phyloP scores from a whole-genome alignment of 2,113 vertebrate species.

The Scophthalmus maximus region DNA sequence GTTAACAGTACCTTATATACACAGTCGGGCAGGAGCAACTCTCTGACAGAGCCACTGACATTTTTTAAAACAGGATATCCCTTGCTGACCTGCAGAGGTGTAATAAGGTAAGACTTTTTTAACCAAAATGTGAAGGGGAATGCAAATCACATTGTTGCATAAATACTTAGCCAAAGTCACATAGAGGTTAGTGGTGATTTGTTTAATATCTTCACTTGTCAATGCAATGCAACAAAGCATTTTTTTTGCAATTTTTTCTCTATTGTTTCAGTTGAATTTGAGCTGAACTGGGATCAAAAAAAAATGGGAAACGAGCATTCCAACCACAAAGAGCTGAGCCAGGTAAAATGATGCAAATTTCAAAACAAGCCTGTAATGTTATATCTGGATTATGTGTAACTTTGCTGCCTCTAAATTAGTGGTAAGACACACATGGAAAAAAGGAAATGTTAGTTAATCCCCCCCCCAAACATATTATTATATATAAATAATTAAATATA shows the following conservation, averaged over 20 bases:
- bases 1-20: conserved; percentile 24
- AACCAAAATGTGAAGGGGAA: background rate
- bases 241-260: background rate
- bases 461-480: too few relatives aligned
- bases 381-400: background rate
- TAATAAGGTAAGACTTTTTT: conserved; percentile 49
- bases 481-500: too few relatives aligned
- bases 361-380: background rate
- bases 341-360: conserved; percentile 58
- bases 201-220: background rate
- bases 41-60: background rate
- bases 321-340: conserved; percentile 7
- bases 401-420: background rate
- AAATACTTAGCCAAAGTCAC: too few relatives aligned
- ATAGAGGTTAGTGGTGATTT: background rate
- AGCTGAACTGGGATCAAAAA: conserved; percentile 1
- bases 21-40: conserved; percentile 40
- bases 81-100: conserved; percentile 15
- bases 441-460: too few relatives aligned
- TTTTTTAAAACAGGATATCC: conserved; percentile 21
- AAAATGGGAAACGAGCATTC: conserved; percentile 81
- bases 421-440: too few relatives aligned
- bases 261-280: conserved; percentile 14
- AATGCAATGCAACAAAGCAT: background rate
- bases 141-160: background rate